Evolutionary conservation across 2,888 invertebrate species (phyloP).

Genomic region (Polydrusus tereticollis): DNA sequence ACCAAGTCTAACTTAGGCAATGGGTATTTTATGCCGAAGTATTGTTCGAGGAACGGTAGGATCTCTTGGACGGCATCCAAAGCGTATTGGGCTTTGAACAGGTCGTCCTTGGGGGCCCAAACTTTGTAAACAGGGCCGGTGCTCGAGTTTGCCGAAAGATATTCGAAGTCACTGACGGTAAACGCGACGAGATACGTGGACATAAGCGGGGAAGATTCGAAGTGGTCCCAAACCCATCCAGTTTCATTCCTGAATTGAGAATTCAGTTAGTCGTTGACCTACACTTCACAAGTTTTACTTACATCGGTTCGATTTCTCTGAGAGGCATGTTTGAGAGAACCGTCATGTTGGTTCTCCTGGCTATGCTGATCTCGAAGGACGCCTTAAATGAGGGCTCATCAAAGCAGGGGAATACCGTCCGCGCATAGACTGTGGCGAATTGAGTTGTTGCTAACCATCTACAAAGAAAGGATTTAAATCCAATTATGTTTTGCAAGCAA

Average conservation of each 20-base stretch:
- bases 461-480: slow-evolving; percentile 31
- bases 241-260: slow-evolving; percentile 63
- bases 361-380: slow-evolving; percentile 79
- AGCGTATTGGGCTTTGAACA: slow-evolving; percentile 66
- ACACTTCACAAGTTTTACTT: slow-evolving; percentile 58
- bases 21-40: slow-evolving; percentile 70
- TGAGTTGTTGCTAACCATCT: slow-evolving; percentile 76
- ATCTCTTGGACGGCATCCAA: slow-evolving; percentile 69
- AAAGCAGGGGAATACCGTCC: slow-evolving; percentile 81
- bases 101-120: slow-evolving; percentile 66
- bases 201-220: slow-evolving; percentile 76
- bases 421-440: slow-evolving; percentile 76
- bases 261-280: not conserved
- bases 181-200: slow-evolving; percentile 82
- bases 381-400: slow-evolving; percentile 85
- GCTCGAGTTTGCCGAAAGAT: slow-evolving; percentile 51
- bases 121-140: slow-evolving; percentile 64
- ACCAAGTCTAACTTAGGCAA: slow-evolving; percentile 72
- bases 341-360: slow-evolving; percentile 74
- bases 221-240: slow-evolving; percentile 75
- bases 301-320: slow-evolving; percentile 70
- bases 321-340: slow-evolving; percentile 82
- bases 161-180: slow-evolving; percentile 62
- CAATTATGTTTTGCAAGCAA: too few relatives aligned
- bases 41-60: slow-evolving; percentile 69